Base-by-base conservation (phyloP, 2,888 invertebrate species). In the Thelaira solivaga region DNA sequence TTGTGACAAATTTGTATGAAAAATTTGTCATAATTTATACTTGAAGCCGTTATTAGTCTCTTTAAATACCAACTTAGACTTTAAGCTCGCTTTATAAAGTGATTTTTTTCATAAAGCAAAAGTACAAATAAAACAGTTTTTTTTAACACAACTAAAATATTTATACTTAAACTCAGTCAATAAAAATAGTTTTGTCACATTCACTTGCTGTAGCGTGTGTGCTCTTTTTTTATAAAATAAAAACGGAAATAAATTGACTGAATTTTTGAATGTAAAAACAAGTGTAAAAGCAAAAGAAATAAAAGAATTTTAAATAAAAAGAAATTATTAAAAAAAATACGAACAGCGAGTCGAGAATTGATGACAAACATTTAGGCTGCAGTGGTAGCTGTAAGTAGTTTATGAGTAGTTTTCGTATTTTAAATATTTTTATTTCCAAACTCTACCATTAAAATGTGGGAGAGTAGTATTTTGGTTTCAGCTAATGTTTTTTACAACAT, bases 361-460 rank as follows among this genome's bases (percentile, higher is more conserved):
- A 73, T 73, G 77, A 68, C 57, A 77, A 68, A 68, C 49, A 77
- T 68, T 73, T 62, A n/a, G n/a, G n/a, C 51, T 24, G 71, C 24
- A 76, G 72, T 36, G 43, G 65, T 49, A 67, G 22, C 72, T 57
- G 55, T 26, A 68, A 75, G 36, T 61, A 72, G 13, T 59, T 69
- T 69, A 41, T 49, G n/a, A 16, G 18, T 36, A 45, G 16, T 39
- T 45, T 55, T 29, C 6, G 10, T 16, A n/a, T 53, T 31, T 43
- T 22, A 34, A 13, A 4, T n/a, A 13, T 10, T 18, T 13, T 4
- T 10, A 16, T 18, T 41, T 26, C 11, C 13, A 22, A 24, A 22
- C 18, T 0, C 16, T 16, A 26, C 41, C 39, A 11, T 41, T 6
- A 11, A 8, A 31, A 24, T 16, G n/a, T 24, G 13, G 24, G 6